phyloP scores from a whole-genome alignment of 2,113 vertebrate genomes.

The Halcyon senegalensis region DNA sequence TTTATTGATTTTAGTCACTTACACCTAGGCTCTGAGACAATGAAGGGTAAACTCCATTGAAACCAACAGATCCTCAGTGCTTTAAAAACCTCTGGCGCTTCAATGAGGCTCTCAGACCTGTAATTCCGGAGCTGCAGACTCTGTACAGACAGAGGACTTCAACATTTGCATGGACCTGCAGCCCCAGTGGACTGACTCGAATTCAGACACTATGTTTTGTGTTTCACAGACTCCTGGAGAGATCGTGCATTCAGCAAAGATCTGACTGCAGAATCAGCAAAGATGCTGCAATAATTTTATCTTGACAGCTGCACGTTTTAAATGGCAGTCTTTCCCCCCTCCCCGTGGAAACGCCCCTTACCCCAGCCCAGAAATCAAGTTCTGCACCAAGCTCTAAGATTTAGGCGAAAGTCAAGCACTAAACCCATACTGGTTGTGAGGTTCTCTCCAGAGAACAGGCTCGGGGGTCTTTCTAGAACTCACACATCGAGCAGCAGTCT shows the following conservation, averaged over 20 bases:
- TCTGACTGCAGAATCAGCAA: not conserved
- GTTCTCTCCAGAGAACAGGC: not conserved
- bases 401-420: not conserved
- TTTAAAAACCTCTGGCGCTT: not conserved
- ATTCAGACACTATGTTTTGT: not conserved
- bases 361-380: not conserved
- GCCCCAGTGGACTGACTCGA: not conserved
- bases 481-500: accelerated
- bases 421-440: not conserved
- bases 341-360: not conserved
- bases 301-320: not conserved
- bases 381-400: not conserved
- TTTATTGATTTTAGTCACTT: not conserved
- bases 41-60: not conserved
- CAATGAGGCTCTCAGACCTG: not conserved
- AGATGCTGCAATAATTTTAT: not conserved
- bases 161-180: not conserved
- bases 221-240: not conserved
- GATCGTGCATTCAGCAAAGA: not conserved
- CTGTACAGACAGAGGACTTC: not conserved
- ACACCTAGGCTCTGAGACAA: not conserved
- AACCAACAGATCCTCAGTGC: not conserved
- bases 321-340: not conserved
- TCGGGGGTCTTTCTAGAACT: not conserved
- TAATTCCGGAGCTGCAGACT: not conserved